Evolutionary conservation across 2,888 invertebrate genomes (phyloP), one percentile per base, ranked within the genome.

Genomic region (Watsonalla binaria): DNA sequence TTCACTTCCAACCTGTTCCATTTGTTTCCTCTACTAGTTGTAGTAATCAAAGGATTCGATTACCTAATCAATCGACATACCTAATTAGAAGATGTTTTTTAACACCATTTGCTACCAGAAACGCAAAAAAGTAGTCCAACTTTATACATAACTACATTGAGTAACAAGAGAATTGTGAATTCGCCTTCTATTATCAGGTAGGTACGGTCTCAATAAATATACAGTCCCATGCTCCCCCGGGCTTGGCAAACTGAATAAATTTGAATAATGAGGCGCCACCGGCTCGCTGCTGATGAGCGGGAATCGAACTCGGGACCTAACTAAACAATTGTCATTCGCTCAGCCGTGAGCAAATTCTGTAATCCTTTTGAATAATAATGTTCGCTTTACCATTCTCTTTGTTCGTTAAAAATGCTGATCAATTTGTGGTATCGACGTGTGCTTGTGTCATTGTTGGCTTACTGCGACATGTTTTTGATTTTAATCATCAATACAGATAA

Each of bases 211-310:
- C 51, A 48, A 54, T 56, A 54, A 53, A 54, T 54, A 58, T 52
- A 59, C 57, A 56, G 59, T 60, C 61, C 54, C 58, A 57, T 57
- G 51, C 62, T 63, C 65, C 68, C 66, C 60, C 61, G 61, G 55
- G 59, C 58, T 62, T 57, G 63, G 65, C 64, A 72, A 68, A 70
- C 68, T 67, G 83, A 79, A 84, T 84, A 82, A 74, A 85, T 86
- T 84, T 82, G 75, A 82, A 84, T 82, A 84, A 74, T 82, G 79
- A 83, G 72, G 69, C 70, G 66, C 62, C 65, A 68, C 65, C 68
- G 70, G 62, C 65, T 66, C 66, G 61, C 60, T 64, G 63, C 70
- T 78, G 78, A 77, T 80, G 76, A 81, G 72, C 72, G 72, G 56
- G 71, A 74, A 73, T 75, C 74, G 75, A 76, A 76, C 68, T 71